Evolutionary conservation across 2,888 invertebrate genomes (phyloP).

Genomic region (Sphecodes monilicornis): DNA sequence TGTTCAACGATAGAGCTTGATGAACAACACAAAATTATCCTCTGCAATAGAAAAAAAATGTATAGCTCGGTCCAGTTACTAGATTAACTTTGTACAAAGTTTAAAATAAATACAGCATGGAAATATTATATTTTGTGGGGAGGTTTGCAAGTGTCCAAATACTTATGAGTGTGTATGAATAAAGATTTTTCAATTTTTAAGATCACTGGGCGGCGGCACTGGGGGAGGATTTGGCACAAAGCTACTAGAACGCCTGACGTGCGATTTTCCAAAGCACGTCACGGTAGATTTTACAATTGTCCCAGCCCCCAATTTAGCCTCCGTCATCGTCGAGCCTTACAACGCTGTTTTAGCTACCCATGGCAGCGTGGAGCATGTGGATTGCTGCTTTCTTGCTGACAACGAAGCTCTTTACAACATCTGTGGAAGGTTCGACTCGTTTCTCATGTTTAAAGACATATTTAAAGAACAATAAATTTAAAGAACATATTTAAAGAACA

Average conservation of each 20-base stretch:
- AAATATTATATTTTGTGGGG: too few relatives aligned
- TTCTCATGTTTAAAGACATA: too few relatives aligned
- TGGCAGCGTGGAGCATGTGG: conserved; percentile 89
- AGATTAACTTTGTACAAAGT: too few relatives aligned
- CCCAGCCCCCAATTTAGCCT: conserved; percentile 93
- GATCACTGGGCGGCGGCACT: conserved; percentile 92
- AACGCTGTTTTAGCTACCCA: conserved; percentile 90
- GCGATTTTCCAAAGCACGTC: conserved; percentile 88
- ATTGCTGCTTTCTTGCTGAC: conserved; percentile 90
- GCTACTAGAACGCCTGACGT: conserved; percentile 87
- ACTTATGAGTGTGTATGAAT: too few relatives aligned
- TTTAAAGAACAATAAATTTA: too few relatives aligned
- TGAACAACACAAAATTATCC: too few relatives aligned
- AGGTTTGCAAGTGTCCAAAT: too few relatives aligned
- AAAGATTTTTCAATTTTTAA: conserved; percentile 72
- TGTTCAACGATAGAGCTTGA: too few relatives aligned
- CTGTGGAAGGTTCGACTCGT: conserved; percentile 85
- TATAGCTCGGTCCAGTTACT: too few relatives aligned
- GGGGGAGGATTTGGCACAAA: conserved; percentile 91
- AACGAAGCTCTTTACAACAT: conserved; percentile 92
- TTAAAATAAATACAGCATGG: too few relatives aligned
- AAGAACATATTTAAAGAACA: too few relatives aligned
- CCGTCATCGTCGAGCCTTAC: conserved; percentile 92
- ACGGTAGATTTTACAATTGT: conserved; percentile 91
- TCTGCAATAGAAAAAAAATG: too few relatives aligned